A percentile compares a stretch with the other conserved stretches of the same genome.
Conservation (phyloP, 30 jellyfish, hydroid and myxozoan genomes). For the Rhopilema esculentum region DNA sequence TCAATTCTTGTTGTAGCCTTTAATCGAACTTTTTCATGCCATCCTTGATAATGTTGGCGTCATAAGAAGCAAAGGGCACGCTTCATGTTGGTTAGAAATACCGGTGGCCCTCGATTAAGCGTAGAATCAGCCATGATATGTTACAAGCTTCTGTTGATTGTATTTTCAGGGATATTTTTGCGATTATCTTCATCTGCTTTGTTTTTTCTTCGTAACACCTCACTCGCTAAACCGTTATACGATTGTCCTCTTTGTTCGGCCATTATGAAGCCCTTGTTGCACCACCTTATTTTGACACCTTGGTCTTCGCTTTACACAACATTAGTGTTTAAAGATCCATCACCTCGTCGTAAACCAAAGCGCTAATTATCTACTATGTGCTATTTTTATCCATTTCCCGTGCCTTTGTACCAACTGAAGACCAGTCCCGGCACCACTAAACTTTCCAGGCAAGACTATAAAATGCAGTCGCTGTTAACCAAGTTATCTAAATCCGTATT, state of each 20-base stretch:
- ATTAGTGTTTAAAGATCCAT: neutral
- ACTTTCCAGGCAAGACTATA: neutral
- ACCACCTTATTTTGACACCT: neutral
- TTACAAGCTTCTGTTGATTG: neutral
- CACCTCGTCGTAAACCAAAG: slow-evolving; percentile 32
- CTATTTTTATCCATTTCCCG: neutral
- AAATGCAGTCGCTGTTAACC: no score
- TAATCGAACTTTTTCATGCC: neutral
- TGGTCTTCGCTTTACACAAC: neutral
- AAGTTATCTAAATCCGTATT: no score
- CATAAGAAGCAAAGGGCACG: neutral
- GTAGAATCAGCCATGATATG: neutral
- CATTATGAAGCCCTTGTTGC: neutral
- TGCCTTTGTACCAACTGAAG: neutral
- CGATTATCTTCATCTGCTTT: neutral
- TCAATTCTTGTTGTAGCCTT: neutral
- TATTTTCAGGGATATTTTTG: neutral
- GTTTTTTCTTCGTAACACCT: neutral
- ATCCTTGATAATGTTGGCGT: neutral
- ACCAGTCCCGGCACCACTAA: neutral
- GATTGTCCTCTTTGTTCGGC: neutral
- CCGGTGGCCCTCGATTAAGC: neutral
- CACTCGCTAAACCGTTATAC: neutral
- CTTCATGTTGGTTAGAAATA: neutral
- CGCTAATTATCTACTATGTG: slow-evolving; percentile 1